Evolutionary conservation across 2,888 invertebrate genomes (phyloP).

Genomic region (Drosophila infuscata): DNA sequence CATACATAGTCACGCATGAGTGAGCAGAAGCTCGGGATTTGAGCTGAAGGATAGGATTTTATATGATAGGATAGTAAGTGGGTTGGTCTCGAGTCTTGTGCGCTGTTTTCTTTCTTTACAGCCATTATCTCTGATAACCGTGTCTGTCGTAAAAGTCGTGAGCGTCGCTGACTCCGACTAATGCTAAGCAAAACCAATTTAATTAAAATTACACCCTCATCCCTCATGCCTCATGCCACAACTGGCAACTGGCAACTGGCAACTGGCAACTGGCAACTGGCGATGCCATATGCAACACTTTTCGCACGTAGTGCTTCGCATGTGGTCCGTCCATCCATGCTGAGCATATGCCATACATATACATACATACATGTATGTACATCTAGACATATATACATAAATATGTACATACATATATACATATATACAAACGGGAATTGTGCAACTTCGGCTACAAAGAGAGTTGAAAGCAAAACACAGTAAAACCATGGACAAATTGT

Average conservation of each 20-base stretch:
- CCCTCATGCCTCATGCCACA: neutral
- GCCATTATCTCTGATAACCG: slow-evolving; percentile 8
- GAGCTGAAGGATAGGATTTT: slow-evolving; percentile 1
- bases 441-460: slow-evolving; percentile 3
- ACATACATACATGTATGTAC: neutral
- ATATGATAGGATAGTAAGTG: neutral
- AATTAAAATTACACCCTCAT: slow-evolving; percentile 7
- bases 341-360: neutral
- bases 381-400: neutral
- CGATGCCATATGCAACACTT: slow-evolving; percentile 23
- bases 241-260: no score
- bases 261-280: neutral
- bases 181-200: slow-evolving; percentile 32
- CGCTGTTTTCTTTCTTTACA: neutral
- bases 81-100: neutral
- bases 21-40: slow-evolving; percentile 10
- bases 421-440: neutral
- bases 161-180: slow-evolving; percentile 7
- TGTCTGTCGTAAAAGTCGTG: slow-evolving; percentile 7
- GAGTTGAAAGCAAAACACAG: slow-evolving; percentile 34
- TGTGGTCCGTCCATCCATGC: slow-evolving; percentile 6
- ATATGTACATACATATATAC: neutral
- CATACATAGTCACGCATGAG: slow-evolving; percentile 3
- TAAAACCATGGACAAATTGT: slow-evolving; percentile 45
- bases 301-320: slow-evolving; percentile 17